A percentile compares a stretch with the other conserved stretches of the same genome.
These are phyloP conservation scores for Acleris literana DNA, from an alignment of 2,888 invertebrate species.

Conservation along the genomic window DNA sequence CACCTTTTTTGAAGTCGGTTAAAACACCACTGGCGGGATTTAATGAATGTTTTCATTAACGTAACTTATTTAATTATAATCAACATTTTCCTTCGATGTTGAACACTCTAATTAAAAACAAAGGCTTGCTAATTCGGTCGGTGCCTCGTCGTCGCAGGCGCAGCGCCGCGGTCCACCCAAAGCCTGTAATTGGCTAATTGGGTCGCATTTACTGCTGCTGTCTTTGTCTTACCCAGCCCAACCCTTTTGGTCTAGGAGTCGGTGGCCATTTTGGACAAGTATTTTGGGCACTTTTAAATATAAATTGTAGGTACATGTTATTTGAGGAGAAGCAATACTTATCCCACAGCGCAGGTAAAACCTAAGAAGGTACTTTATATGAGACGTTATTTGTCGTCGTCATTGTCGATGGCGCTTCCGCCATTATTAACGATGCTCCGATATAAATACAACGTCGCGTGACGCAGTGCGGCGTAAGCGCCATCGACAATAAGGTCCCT, in stretches of 20 bases:
- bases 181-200: slow-evolving; percentile 51
- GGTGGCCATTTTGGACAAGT: slow-evolving; percentile 19
- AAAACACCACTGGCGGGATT: neutral
- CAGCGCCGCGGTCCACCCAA: slow-evolving; percentile 43
- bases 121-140: neutral
- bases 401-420: too few species aligned
- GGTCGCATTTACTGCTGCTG: slow-evolving; percentile 47
- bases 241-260: slow-evolving; percentile 27
- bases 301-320: too few species aligned
- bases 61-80: neutral
- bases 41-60: neutral
- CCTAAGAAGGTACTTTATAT: too few species aligned
- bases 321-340: too few species aligned
- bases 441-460: too few species aligned
- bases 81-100: neutral
- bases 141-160: neutral
- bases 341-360: too few species aligned
- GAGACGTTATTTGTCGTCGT: too few species aligned
- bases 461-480: too few species aligned
- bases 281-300: neutral
- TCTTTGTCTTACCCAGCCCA: slow-evolving; percentile 47
- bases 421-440: too few species aligned
- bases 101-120: neutral
- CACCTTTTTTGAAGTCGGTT: too few species aligned
- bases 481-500: too few species aligned